phyloP scores from a whole-genome alignment of 2,888 invertebrate genomes.

The Dendrolimus pini region DNA sequence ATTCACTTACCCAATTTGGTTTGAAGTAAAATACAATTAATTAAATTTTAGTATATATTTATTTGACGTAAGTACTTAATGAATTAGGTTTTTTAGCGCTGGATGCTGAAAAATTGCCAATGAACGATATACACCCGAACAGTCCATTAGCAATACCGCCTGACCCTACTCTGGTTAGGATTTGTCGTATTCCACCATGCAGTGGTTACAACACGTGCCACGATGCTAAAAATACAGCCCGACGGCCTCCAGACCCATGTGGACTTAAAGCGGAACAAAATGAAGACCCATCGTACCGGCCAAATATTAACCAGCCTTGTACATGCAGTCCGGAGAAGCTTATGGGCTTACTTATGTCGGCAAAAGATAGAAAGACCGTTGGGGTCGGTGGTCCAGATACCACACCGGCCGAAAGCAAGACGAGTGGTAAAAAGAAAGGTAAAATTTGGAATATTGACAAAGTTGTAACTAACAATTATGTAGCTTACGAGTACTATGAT shows the following conservation, averaged over 20 bases:
- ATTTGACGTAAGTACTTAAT: constrained; percentile 6
- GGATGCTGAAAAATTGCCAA: too few relatives aligned
- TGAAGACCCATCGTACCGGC: not conserved
- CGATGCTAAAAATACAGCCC: not conserved
- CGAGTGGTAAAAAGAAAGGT: too few relatives aligned
- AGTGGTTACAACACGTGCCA: not conserved
- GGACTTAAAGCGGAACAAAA: not conserved
- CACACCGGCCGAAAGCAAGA: too few relatives aligned
- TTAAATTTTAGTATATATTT: constrained; percentile 6
- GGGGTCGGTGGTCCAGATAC: not conserved
- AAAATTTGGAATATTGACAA: too few relatives aligned
- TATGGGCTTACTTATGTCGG: not conserved
- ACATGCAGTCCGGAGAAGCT: not conserved
- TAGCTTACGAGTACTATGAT: too few relatives aligned
- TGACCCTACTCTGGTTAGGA: constrained; percentile 1
- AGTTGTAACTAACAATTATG: too few relatives aligned
- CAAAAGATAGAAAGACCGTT: constrained; percentile 1
- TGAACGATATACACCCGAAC: too few relatives aligned
- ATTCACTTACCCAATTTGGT: not conserved
- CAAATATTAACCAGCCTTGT: not conserved
- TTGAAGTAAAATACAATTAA: too few relatives aligned
- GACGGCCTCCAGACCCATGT: not conserved
- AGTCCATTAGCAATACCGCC: too few relatives aligned
- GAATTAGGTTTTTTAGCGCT: too few relatives aligned
- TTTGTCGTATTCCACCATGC: constrained; percentile 1